A percentile compares a stretch with the other conserved stretches of the same genome.
Evolutionary conservation across 2,113 vertebrate genomes (phyloP).

Genomic region (Centropus bengalensis): DNA sequence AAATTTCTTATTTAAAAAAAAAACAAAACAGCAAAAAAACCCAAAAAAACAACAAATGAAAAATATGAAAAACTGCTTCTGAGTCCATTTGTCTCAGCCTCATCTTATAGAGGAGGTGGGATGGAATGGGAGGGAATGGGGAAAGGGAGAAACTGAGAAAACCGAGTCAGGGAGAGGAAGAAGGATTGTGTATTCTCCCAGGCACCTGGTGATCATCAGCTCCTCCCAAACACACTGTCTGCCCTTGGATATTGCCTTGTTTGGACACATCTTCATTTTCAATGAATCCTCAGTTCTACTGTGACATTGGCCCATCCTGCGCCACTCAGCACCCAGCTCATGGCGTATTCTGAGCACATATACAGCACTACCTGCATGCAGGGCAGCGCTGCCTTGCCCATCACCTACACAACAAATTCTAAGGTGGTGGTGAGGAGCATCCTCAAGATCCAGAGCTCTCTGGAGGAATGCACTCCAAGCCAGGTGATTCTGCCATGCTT

Average conservation of each 20-base stretch:
- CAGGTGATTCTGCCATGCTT: not conserved
- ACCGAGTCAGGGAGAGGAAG: not conserved
- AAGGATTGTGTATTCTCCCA: not conserved
- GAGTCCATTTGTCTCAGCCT: not conserved
- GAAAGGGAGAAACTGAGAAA: not conserved
- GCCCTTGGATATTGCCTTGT: not conserved
- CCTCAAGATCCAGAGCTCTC: not conserved
- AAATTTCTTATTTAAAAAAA: slow-evolving; percentile 87
- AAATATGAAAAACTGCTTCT: slow-evolving; percentile 31
- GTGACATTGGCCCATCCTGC: not conserved
- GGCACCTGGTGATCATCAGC: not conserved
- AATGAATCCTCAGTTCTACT: not conserved
- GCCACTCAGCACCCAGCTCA: rapidly evolving
- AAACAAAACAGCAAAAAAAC: not conserved
- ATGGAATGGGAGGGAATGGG: not conserved
- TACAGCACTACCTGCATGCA: not conserved
- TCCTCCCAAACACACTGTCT: not conserved
- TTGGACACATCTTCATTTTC: not conserved
- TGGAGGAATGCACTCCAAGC: not conserved
- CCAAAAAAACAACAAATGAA: slow-evolving; percentile 46
- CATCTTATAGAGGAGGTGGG: not conserved
- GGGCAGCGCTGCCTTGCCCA: not conserved
- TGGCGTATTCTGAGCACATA: not conserved
- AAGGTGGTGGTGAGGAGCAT: not conserved
- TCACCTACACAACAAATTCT: not conserved